Base-by-base conservation (phyloP, 2,113 vertebrate species). In the Baryphthengus martii region DNA sequence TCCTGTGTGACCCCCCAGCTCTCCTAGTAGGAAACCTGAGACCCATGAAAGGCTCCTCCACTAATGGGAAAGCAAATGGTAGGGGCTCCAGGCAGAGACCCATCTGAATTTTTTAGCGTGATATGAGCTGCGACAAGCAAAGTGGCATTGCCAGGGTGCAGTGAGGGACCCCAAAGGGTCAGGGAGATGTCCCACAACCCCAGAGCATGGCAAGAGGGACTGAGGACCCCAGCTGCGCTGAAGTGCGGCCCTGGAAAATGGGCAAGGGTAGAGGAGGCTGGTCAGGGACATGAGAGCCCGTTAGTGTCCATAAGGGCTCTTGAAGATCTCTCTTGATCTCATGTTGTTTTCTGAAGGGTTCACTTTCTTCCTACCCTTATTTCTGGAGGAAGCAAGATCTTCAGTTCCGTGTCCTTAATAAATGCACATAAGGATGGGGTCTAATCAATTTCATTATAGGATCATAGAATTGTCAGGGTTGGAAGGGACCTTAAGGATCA, bases 91-190 rank as follows among this genome's bases (percentile, higher is more conserved):
- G 40, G 40, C 11, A 25, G 35, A 80, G 11, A 59, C 24, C 10
- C 13, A 20, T 1, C 25, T 25, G 42, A n/a, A 23, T 9, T 23
- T 37, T 49, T 49, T 55, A 44, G 31, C 0, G 1, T 35, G 24
- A 35, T 2, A 1, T 23, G 18, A 61, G 24, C 21, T 0, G 0
- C 53, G 25, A 37, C 26, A 70, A n/a, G 19, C 53, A 37, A 56
- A 73, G 9, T 53, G 17, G 7, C 13, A 8, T 29, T 62, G 18
- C 20, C n/a, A 68, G 12, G 28, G 14, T 53, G 61, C 70, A 70
- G 23, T 1, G 3, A 63, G 26, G 29, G 15, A 21, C 75, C 31
- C 40, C 31, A 50, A 11, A 37, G 49, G 25, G 24, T 19, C 19
- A 17, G 18, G 65, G 24, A 24, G 65, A 13, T 37, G n/a, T 45